These are phyloP conservation scores for Beris chalybata DNA, from an alignment of 2,888 invertebrate species.

Conservation along the genomic window DNA sequence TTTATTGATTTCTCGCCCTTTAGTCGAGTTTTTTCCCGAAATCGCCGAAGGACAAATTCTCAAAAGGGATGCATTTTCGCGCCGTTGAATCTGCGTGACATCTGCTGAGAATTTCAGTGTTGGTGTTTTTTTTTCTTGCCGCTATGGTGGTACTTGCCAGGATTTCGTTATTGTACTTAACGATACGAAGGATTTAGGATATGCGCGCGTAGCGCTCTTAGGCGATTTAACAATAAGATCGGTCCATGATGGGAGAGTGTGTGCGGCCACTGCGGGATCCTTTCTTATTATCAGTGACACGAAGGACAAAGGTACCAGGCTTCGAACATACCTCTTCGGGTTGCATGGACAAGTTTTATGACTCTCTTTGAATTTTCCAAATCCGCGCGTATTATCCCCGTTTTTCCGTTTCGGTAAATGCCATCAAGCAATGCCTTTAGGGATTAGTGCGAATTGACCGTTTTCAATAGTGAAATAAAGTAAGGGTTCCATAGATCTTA, in stretches of 20 bases:
- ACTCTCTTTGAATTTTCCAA: slow-evolving; percentile 17
- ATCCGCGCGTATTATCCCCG: slow-evolving; percentile 30
- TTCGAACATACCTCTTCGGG: too few species aligned
- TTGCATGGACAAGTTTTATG: slow-evolving; percentile 10
- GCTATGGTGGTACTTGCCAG: slow-evolving; percentile 12
- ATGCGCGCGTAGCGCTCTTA: too few species aligned
- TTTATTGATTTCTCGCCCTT: slow-evolving; percentile 29
- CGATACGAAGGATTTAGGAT: too few species aligned
- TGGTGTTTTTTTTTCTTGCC: slow-evolving; percentile 3
- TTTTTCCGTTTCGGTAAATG: background rate
- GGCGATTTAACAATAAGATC: too few species aligned
- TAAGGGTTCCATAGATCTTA: too few species aligned
- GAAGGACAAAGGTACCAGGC: too few species aligned
- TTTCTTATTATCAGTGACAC: too few species aligned
- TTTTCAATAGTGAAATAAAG: too few species aligned
- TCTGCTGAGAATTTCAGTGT: slow-evolving; percentile 28
- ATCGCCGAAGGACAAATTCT: slow-evolving; percentile 14
- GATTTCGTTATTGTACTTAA: slow-evolving; percentile 9
- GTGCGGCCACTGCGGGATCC: too few species aligned
- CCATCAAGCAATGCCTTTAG: too few species aligned
- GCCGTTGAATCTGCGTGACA: slow-evolving; percentile 32
- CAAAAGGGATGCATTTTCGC: slow-evolving; percentile 29
- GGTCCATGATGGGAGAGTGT: too few species aligned
- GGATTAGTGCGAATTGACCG: too few species aligned
- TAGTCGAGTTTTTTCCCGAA: slow-evolving; percentile 13